phyloP scores from a whole-genome alignment of 1,140 invertebrate species.

The Zaprionus inermis region DNA sequence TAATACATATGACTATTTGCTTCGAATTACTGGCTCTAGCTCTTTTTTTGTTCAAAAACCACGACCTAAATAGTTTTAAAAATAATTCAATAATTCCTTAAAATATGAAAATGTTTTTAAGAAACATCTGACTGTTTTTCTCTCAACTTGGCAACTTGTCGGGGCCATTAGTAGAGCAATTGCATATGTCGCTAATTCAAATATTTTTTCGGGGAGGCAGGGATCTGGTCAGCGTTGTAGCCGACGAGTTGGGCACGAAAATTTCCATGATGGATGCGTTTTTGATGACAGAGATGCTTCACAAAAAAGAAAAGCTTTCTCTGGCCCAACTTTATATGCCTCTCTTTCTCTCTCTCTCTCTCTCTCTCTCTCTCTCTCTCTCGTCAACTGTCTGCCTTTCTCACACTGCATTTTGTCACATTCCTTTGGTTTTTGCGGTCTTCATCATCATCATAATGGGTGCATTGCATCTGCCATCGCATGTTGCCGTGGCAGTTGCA shows the following conservation, averaged over 20 bases:
- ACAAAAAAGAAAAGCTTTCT: conserved; percentile 24
- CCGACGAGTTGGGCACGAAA: conserved; percentile 19
- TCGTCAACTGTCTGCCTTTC: background rate
- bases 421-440: conserved; percentile 67
- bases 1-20: too few species aligned
- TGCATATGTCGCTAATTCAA: background rate
- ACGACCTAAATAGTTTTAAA: too few species aligned
- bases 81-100: too few species aligned
- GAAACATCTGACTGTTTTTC: background rate
- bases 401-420: conserved; percentile 62
- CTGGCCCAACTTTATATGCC: background rate
- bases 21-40: too few species aligned
- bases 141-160: conserved; percentile 39
- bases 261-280: conserved; percentile 65
- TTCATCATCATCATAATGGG: conserved; percentile 55
- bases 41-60: too few species aligned
- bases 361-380: conserved; percentile 1
- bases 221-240: background rate
- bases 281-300: conserved; percentile 62
- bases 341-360: conserved; percentile 5
- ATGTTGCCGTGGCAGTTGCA: conserved; percentile 21
- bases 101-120: background rate
- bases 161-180: background rate
- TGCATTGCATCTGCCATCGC: conserved; percentile 40
- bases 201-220: background rate